Conservation (phyloP, 1,140 invertebrate genomes). For the Saccostrea cuccullata region DNA sequence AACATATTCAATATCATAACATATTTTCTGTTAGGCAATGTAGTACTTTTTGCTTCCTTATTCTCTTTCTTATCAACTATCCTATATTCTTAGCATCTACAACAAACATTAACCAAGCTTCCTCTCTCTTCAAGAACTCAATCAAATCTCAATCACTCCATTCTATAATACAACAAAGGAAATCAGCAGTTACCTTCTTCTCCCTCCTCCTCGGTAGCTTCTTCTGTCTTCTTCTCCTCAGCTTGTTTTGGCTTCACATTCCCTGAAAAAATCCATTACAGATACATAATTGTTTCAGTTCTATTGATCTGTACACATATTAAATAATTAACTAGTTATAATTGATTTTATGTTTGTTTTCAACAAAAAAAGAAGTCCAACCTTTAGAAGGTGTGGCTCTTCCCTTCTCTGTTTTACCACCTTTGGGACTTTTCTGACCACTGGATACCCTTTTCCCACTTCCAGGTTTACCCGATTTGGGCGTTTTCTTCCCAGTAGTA, state of each 20-base stretch:
- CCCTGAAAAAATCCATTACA: neutral
- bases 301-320: too few species aligned
- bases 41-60: too few species aligned
- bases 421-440: conserved; percentile 42
- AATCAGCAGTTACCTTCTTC: conserved; percentile 50
- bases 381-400: conserved; percentile 4
- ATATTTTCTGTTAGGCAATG: neutral
- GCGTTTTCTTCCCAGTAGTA: conserved; percentile 41
- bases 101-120: too few species aligned
- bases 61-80: too few species aligned
- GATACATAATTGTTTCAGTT: too few species aligned
- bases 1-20: neutral
- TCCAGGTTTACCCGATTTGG: conserved; percentile 37
- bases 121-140: too few species aligned
- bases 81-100: too few species aligned
- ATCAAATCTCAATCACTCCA: too few species aligned
- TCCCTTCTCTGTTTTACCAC: conserved; percentile 5
- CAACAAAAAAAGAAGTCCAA: neutral
- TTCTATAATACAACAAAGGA: neutral
- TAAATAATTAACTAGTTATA: too few species aligned
- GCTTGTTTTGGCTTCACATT: conserved; percentile 49
- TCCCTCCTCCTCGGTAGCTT: conserved; percentile 52
- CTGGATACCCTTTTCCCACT: conserved; percentile 34
- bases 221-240: conserved; percentile 60
- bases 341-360: too few species aligned